Conservation (phyloP, 2,888 invertebrate species). For the Embidobia sp. region DNA sequence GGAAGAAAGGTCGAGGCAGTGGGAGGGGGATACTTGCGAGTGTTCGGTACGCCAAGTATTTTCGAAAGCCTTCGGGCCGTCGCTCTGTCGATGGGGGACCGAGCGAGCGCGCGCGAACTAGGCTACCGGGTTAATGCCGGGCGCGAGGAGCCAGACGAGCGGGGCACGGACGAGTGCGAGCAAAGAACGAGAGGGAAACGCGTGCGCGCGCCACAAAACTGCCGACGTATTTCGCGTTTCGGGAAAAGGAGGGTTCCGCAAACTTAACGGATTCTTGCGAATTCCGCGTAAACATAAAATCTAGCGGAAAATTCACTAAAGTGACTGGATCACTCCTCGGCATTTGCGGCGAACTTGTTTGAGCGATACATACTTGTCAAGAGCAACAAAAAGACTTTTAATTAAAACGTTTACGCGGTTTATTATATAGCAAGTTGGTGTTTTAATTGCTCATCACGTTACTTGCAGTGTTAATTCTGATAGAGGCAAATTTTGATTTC, state of each 20-base stretch:
- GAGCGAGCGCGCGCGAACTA: constrained; percentile 71
- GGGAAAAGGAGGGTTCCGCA: constrained; percentile 16
- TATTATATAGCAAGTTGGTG: neutral
- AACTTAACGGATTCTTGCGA: constrained; percentile 13
- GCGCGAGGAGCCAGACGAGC: constrained; percentile 3
- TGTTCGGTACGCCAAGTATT: constrained; percentile 72
- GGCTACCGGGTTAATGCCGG: constrained; percentile 78
- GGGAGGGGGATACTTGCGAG: constrained; percentile 15
- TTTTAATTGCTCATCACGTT: too few species aligned
- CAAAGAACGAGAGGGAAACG: constrained; percentile 44
- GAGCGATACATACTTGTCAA: too few species aligned
- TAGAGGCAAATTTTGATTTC: too few species aligned
- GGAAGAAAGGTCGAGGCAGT: constrained; percentile 5
- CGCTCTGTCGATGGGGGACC: constrained; percentile 66
- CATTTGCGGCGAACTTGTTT: too few species aligned
- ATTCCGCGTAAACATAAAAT: constrained; percentile 14
- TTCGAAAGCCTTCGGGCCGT: constrained; percentile 77
- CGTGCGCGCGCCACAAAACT: constrained; percentile 3
- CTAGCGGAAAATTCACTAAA: constrained; percentile 13
- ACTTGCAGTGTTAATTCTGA: too few species aligned
- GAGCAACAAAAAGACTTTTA: too few species aligned
- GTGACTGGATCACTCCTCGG: too few species aligned
- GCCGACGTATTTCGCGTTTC: constrained; percentile 2
- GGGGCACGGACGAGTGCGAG: constrained; percentile 7
- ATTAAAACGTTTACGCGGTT: constrained; percentile 1